phyloP scores from a whole-genome alignment of 2,113 vertebrate genomes.

The Mormyrus iriodes region DNA sequence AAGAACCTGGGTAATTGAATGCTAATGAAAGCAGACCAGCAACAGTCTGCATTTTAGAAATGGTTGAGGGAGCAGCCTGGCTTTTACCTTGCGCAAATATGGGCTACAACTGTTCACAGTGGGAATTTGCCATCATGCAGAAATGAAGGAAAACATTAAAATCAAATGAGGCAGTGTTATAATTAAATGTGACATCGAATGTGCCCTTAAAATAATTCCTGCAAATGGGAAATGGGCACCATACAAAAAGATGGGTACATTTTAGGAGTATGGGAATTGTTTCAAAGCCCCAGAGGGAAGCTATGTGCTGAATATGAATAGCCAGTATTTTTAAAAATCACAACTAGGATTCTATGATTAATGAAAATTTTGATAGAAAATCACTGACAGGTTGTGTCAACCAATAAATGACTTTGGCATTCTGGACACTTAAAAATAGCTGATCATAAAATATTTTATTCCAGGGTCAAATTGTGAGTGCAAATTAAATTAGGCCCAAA shows the following conservation, averaged over 20 bases:
- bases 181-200: not conserved
- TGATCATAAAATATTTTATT: not conserved
- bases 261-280: not conserved
- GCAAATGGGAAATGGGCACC: conserved; percentile 11
- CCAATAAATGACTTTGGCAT: not conserved
- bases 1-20: conserved; percentile 25
- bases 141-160: not conserved
- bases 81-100: not conserved
- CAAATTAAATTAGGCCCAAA: not conserved
- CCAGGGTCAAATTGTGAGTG: not conserved
- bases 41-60: not conserved
- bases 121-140: not conserved
- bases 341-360: not conserved
- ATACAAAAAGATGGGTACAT: not conserved
- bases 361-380: not conserved
- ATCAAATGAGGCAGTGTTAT: not conserved
- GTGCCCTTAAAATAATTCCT: not conserved
- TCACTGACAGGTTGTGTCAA: not conserved
- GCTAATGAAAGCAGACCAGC: conserved; percentile 3
- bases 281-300: not conserved
- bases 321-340: not conserved
- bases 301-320: not conserved
- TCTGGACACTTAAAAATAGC: not conserved
- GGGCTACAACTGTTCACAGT: not conserved
- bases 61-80: not conserved